phyloP scores from a whole-genome alignment of 2,113 vertebrate genomes.

The Pseudorectes ferrugineus region DNA sequence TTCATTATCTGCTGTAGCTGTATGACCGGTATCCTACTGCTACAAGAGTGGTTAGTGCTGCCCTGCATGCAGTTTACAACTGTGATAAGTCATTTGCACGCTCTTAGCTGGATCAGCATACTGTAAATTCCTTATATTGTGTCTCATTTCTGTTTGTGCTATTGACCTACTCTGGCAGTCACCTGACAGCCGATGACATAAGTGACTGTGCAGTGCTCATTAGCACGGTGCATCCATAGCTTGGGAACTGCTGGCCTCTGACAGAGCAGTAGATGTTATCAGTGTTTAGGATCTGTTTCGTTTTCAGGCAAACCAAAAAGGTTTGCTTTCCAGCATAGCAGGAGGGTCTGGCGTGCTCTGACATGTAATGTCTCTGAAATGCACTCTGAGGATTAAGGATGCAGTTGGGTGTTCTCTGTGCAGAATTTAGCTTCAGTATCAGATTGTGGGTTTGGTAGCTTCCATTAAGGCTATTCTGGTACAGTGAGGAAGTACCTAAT shows the following conservation, averaged over 20 bases:
- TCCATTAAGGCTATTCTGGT: background rate
- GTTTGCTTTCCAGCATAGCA: background rate
- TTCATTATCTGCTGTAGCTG: background rate
- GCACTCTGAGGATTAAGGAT: background rate
- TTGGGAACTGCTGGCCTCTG: background rate
- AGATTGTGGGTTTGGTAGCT: background rate
- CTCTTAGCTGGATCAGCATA: background rate
- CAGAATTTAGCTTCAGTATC: background rate
- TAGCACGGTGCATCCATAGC: background rate
- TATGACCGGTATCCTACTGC: background rate
- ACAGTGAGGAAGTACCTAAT: background rate
- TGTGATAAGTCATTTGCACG: background rate
- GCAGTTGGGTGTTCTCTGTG: background rate
- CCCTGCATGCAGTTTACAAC: background rate
- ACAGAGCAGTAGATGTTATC: background rate
- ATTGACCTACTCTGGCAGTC: constrained; percentile 8
- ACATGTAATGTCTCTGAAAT: background rate
- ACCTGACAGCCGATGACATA: background rate
- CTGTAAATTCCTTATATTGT: background rate
- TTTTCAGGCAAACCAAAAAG: background rate
- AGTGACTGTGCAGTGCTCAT: background rate
- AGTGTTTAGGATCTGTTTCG: background rate
- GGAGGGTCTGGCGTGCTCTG: background rate
- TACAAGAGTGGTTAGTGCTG: background rate
- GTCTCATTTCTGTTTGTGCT: background rate